phyloP scores from a whole-genome alignment of 2,113 vertebrate genomes.

The Struthidea cinerea region DNA sequence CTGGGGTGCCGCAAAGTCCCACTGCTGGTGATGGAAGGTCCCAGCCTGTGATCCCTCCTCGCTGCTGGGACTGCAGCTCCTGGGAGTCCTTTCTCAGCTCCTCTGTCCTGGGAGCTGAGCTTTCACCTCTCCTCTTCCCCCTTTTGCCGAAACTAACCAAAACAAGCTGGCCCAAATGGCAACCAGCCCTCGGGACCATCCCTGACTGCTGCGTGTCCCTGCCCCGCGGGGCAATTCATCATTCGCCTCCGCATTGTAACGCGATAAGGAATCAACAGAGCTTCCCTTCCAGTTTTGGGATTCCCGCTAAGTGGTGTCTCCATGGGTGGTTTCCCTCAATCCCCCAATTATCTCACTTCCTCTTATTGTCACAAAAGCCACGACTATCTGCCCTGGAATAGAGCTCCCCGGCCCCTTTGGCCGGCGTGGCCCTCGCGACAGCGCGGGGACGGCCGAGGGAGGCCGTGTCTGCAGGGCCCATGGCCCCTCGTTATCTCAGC shows the following conservation, averaged over 20 bases:
- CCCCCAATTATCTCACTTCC: constrained; percentile 76
- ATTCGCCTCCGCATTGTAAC: background rate
- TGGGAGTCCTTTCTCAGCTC: background rate
- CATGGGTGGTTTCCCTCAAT: constrained; percentile 72
- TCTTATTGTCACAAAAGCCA: constrained; percentile 71
- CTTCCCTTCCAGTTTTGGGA: constrained; percentile 78
- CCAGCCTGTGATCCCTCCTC: background rate
- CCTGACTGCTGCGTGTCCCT: background rate
- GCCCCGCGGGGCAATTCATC: constrained; percentile 62
- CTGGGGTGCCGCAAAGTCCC: background rate
- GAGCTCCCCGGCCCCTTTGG: background rate
- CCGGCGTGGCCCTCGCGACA: background rate
- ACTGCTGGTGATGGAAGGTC: rapidly evolving
- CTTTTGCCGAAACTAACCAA: background rate
- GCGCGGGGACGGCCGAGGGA: background rate
- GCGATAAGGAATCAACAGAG: constrained; percentile 68
- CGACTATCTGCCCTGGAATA: constrained; percentile 52
- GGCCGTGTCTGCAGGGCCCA: background rate
- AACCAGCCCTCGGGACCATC: background rate
- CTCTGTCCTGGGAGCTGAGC: background rate
- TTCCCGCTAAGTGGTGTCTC: constrained; percentile 70
- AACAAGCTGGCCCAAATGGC: background rate
- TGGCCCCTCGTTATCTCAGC: constrained; percentile 68
- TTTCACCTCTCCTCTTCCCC: background rate
- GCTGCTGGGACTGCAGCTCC: background rate